Percentiles rank a stretch among this genome's conserved stretches.
These are phyloP conservation scores for Cylindroiulus punctatus DNA, from an alignment of 2,888 invertebrate species.

Conservation along the genomic window DNA sequence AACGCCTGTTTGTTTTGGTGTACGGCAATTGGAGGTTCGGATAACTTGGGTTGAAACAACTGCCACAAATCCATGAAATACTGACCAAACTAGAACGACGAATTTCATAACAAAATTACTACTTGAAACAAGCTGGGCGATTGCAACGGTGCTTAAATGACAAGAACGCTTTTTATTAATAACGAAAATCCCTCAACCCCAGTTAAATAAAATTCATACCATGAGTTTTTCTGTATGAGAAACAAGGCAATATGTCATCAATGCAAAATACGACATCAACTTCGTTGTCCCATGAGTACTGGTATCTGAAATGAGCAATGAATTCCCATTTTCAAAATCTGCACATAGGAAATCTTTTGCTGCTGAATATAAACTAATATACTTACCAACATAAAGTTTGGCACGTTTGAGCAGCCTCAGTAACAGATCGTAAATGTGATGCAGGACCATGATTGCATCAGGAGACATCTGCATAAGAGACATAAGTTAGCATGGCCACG, in stretches of 20 bases:
- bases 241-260: slow-evolving; percentile 90
- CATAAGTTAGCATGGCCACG: background rate
- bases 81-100: slow-evolving; percentile 80
- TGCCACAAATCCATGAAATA: slow-evolving; percentile 93
- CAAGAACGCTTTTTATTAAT: too few relatives aligned
- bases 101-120: background rate
- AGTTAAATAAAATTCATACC: slow-evolving; percentile 71
- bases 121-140: too few relatives aligned
- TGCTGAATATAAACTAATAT: background rate
- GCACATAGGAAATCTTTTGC: background rate
- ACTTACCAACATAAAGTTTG: slow-evolving; percentile 74
- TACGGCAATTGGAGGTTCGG: slow-evolving; percentile 92
- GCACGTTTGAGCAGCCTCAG: slow-evolving; percentile 78
- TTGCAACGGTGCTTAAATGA: too few relatives aligned
- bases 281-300: slow-evolving; percentile 87
- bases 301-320: slow-evolving; percentile 61
- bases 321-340: background rate
- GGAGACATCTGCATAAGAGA: slow-evolving; percentile 66
- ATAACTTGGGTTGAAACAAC: slow-evolving; percentile 91
- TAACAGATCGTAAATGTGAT: slow-evolving; percentile 68
- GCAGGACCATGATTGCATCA: slow-evolving; percentile 73
- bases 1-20: slow-evolving; percentile 95
- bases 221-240: slow-evolving; percentile 90
- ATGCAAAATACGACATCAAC: slow-evolving; percentile 90
- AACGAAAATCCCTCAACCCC: slow-evolving; percentile 51